phyloP scores from a whole-genome alignment of 2,113 vertebrate species.

The Alethe castanea region DNA sequence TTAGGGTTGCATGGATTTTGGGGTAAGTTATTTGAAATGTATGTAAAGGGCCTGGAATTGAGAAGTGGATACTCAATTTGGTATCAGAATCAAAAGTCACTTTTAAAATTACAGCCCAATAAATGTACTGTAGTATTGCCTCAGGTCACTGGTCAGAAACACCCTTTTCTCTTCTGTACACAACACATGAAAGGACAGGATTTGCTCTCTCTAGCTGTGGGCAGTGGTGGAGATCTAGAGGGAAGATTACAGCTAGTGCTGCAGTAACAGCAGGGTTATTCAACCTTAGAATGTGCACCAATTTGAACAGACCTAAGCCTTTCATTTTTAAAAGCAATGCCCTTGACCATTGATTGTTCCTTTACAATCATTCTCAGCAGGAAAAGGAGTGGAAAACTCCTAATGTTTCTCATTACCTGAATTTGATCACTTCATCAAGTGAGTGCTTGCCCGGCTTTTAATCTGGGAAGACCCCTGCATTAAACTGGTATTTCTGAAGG shows the following conservation, averaged over 20 bases:
- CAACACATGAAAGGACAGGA: neutral
- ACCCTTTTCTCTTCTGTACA: neutral
- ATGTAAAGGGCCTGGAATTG: neutral
- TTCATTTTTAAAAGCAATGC: neutral
- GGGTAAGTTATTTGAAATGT: neutral
- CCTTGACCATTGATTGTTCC: neutral
- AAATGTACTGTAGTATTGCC: neutral
- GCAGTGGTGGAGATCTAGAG: neutral
- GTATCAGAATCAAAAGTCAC: neutral
- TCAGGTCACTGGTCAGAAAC: neutral
- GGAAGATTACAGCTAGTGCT: neutral
- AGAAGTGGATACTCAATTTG: neutral
- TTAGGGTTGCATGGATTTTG: neutral
- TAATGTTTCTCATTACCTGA: neutral
- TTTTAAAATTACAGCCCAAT: neutral
- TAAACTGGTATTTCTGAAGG: neutral
- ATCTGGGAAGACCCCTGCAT: neutral
- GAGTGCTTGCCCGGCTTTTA: neutral
- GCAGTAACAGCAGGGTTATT: neutral
- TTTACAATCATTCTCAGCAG: neutral
- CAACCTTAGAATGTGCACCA: neutral
- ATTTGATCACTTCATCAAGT: neutral
- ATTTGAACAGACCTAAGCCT: neutral
- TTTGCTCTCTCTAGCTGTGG: neutral
- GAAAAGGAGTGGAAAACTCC: neutral